Base-by-base conservation (phyloP, 2,888 invertebrate genomes). In the Megaustenia siamemsis region DNA sequence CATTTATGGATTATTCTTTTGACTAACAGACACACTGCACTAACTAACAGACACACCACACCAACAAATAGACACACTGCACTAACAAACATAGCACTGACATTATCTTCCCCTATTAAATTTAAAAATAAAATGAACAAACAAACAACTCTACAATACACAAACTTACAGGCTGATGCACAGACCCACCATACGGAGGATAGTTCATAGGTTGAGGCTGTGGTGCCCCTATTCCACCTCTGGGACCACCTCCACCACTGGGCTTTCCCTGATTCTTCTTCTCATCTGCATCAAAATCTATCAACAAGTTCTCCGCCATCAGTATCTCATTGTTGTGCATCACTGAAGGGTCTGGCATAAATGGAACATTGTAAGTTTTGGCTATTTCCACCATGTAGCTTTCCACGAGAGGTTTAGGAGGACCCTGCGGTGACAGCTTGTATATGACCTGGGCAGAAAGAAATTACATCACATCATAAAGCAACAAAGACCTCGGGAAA, bases 361-460 rank as follows among this genome's bases (percentile, higher is more conserved):
- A 99, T 77, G 97, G 96, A 78, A 99, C 96, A 94, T 98, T 97
- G 93, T 98, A 99, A 91, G 97, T 97, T 94, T 97, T 98, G 0
- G 99, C 98, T 90, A 99, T 99, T 95, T 99, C 99, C 91, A 98
- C 97, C 90, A 99, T 95, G 95, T 96, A 95, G 93, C 97, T 97
- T 94, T 99, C 99, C 10, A 99, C 97, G 28, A 99, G 95, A 82
- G 98, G 95, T 93, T 98, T 99, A 0, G 99, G 97, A 5, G 99
- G 99, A 56, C 98, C 98, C 90, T 98, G 92, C 1, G 93, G 93
- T 53, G 91, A 89, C 66, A 93, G 89, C 87, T 93, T 93, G 85
- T 92, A 91, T 90, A 92, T 97, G 15, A 84, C 71, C 84, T 84
- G 60, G 2, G 28, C 10, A 28, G 45, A 18, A n/a, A 28, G 10